Evolutionary conservation across 2,888 invertebrate genomes (phyloP).

Genomic region (Thymelicus sylvestris): DNA sequence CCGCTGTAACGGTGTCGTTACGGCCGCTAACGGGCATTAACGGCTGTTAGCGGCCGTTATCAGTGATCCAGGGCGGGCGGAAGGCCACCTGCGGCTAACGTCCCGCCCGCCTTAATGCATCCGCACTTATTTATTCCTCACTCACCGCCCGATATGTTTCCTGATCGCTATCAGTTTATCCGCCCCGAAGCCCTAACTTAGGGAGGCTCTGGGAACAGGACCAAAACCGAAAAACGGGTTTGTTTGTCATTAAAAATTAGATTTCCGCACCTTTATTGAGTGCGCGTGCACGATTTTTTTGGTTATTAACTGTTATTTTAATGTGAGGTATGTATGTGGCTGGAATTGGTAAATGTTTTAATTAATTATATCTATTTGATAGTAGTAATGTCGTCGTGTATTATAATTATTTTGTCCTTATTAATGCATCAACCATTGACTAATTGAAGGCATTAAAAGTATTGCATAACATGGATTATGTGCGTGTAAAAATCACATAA

Average conservation of each 20-base stretch:
- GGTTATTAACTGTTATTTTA: constrained; percentile 27
- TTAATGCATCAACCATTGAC: no score
- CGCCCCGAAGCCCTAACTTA: constrained; percentile 27
- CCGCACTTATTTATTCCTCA: constrained; percentile 80
- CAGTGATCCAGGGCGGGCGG: constrained; percentile 72
- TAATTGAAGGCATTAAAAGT: no score
- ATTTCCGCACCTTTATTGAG: constrained; percentile 43
- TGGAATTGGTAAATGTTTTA: neutral
- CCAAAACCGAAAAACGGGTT: constrained; percentile 43
- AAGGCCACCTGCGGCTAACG: constrained; percentile 76
- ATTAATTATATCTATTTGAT: no score
- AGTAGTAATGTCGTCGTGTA: no score
- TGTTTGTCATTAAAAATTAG: constrained; percentile 37
- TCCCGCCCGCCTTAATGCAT: constrained; percentile 79
- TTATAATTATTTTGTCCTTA: no score
- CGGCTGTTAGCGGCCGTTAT: constrained; percentile 65
- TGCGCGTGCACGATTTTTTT: constrained; percentile 33
- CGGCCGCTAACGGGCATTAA: constrained; percentile 73
- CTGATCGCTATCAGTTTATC: constrained; percentile 62
- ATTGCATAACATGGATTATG: no score
- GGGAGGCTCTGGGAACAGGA: constrained; percentile 33
- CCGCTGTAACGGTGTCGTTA: constrained; percentile 81
- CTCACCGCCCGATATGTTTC: constrained; percentile 72
- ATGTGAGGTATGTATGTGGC: neutral
- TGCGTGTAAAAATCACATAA: no score